Conservation (phyloP, 2,888 invertebrate species). For the Himalopsyche tibetana region DNA sequence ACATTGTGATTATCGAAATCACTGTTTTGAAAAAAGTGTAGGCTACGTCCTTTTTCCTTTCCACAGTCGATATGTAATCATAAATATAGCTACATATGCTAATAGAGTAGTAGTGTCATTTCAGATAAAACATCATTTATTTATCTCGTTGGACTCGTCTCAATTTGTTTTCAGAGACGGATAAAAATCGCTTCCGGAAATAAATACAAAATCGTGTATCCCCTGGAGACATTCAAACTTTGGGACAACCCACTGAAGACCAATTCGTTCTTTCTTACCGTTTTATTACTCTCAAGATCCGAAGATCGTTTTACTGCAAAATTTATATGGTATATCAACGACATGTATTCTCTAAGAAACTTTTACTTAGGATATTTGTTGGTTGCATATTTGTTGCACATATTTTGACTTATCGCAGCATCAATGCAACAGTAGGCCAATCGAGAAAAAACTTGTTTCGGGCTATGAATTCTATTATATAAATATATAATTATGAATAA, state of each 20-base stretch:
- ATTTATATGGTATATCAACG: background rate
- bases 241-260: background rate
- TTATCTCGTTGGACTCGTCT: background rate
- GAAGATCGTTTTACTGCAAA: background rate
- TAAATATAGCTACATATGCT: background rate
- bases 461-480: no score
- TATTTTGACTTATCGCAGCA: no score
- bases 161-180: background rate
- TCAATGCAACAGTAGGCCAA: no score
- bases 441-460: no score
- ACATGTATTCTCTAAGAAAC: background rate
- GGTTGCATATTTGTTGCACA: no score
- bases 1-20: no score
- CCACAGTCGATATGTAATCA: no score
- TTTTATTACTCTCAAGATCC: background rate
- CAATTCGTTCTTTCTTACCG: background rate
- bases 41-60: no score
- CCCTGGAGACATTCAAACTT: background rate
- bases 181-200: constrained; percentile 10
- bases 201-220: background rate
- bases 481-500: no score
- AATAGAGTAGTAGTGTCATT: background rate
- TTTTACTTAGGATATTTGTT: background rate
- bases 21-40: no score
- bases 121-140: background rate